These are phyloP conservation scores for Laupala kohalensis DNA, from an alignment of 1,140 invertebrate species.

Conservation along the genomic window DNA sequence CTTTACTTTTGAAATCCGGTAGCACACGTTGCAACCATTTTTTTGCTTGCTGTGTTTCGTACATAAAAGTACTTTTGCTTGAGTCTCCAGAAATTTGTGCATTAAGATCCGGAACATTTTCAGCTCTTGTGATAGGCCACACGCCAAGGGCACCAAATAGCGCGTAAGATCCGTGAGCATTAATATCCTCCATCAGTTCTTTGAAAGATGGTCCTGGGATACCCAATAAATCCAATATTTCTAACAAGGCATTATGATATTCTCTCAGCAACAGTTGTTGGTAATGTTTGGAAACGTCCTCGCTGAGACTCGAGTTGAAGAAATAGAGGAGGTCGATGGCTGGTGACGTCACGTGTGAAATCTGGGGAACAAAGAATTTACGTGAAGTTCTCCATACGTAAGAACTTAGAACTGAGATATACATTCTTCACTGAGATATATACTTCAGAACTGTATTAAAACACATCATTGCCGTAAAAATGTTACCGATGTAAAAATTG, in stretches of 20 bases:
- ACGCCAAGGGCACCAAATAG: not conserved
- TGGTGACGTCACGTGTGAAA: not conserved
- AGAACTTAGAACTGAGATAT: too few relatives aligned
- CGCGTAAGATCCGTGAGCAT: not conserved
- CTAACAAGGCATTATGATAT: not conserved
- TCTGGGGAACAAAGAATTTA: too few relatives aligned
- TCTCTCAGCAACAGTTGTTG: not conserved
- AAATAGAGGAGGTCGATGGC: not conserved
- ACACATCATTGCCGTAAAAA: too few relatives aligned
- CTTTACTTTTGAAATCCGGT: not conserved
- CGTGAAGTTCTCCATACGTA: too few relatives aligned
- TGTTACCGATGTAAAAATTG: too few relatives aligned
- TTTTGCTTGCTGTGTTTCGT: not conserved
- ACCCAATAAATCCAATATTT: not conserved
- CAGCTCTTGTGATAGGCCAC: not conserved
- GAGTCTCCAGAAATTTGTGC: not conserved
- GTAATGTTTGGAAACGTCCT: not conserved
- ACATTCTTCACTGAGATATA: too few relatives aligned
- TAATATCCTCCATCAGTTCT: not conserved
- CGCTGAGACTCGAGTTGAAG: not conserved
- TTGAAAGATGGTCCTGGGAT: not conserved
- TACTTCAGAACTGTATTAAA: too few relatives aligned
- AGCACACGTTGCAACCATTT: not conserved
- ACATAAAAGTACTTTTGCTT: not conserved
- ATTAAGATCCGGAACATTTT: not conserved